These are phyloP conservation scores for Megaleporinus macrocephalus DNA, from an alignment of 2,113 vertebrate genomes.

Conservation along the genomic window DNA sequence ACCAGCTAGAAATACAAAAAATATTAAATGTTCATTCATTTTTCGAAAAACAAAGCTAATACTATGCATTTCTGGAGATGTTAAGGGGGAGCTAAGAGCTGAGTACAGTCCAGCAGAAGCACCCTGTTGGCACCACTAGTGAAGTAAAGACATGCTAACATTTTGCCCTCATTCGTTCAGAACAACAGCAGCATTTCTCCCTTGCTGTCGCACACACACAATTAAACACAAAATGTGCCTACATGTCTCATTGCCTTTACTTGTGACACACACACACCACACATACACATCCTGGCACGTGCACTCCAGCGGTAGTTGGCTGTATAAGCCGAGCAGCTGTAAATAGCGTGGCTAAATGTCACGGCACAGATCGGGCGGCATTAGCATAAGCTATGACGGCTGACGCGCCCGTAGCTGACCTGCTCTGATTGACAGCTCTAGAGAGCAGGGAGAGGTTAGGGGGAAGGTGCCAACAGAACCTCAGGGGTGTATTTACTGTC, in stretches of 20 bases:
- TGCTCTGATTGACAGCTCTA: slow-evolving; percentile 52
- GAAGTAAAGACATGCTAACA: background rate
- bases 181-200: background rate
- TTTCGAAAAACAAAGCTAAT: too few relatives aligned
- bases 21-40: too few relatives aligned
- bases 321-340: slow-evolving; percentile 36
- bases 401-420: slow-evolving; percentile 34
- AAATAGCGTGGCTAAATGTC: slow-evolving; percentile 51
- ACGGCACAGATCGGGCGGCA: slow-evolving; percentile 45
- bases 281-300: slow-evolving; percentile 5
- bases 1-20: too few relatives aligned
- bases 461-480: slow-evolving; percentile 22
- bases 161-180: background rate
- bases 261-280: slow-evolving; percentile 22
- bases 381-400: slow-evolving; percentile 54
- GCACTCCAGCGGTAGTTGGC: slow-evolving; percentile 24
- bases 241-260: slow-evolving; percentile 48
- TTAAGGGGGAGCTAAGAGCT: too few relatives aligned
- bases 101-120: background rate
- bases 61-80: too few relatives aligned
- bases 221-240: slow-evolving; percentile 42
- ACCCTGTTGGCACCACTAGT: background rate
- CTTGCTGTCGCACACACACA: slow-evolving; percentile 32
- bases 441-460: slow-evolving; percentile 52
- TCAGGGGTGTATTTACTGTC: slow-evolving; percentile 48